Evolutionary conservation across 2,888 invertebrate species (phyloP).

Genomic region (Alsophila aescularia): DNA sequence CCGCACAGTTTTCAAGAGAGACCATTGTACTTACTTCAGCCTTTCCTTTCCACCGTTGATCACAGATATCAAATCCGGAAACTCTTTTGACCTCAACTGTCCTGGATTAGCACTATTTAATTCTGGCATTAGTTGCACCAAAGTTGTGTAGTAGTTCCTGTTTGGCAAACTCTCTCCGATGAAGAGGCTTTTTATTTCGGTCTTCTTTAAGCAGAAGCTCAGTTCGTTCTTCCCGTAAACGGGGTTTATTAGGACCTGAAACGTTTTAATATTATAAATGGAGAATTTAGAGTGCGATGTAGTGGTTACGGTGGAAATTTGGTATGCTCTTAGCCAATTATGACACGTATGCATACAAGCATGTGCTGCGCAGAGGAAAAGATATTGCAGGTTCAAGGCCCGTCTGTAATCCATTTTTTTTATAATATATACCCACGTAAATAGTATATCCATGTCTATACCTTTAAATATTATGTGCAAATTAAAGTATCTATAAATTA

Average conservation of each 20-base stretch:
- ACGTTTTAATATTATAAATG: slow-evolving; percentile 21
- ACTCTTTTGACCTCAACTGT: slow-evolving; percentile 66
- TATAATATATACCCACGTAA: too few species aligned
- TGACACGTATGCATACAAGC: too few species aligned
- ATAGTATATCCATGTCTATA: too few species aligned
- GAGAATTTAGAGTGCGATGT: background rate
- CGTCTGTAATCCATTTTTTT: too few species aligned
- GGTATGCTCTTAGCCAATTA: too few species aligned
- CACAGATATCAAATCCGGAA: slow-evolving; percentile 83
- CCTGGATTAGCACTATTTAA: slow-evolving; percentile 74
- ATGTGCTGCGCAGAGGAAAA: too few species aligned
- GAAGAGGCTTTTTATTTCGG: slow-evolving; percentile 87
- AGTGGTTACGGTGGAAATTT: too few species aligned
- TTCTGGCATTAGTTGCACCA: slow-evolving; percentile 86
- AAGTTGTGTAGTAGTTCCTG: slow-evolving; percentile 87
- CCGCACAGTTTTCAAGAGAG: background rate
- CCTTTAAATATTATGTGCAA: too few species aligned
- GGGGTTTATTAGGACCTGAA: slow-evolving; percentile 91
- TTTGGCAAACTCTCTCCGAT: slow-evolving; percentile 86
- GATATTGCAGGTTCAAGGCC: too few species aligned
- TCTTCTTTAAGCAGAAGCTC: slow-evolving; percentile 89
- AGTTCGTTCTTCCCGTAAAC: slow-evolving; percentile 89
- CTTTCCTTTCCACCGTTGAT: slow-evolving; percentile 82
- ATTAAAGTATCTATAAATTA: too few species aligned
- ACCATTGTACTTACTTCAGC: slow-evolving; percentile 73